Percentiles rank a stretch among this genome's conserved stretches.
Conservation (phyloP, 2,113 vertebrate species). For the Gambusia holbrooki region DNA sequence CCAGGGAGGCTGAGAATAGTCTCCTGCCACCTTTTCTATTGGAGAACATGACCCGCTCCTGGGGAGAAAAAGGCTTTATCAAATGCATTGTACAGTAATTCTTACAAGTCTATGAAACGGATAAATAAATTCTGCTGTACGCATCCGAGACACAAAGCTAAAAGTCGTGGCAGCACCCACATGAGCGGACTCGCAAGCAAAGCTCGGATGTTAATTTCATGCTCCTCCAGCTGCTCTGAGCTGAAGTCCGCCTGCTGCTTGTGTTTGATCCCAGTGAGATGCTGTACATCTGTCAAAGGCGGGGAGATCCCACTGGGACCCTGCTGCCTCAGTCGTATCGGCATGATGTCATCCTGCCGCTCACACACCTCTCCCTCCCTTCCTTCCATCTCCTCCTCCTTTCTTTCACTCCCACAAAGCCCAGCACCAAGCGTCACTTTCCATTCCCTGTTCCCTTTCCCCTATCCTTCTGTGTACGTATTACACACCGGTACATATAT, state of each 20-base stretch:
- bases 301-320: conserved; percentile 62
- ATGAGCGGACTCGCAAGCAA: conserved; percentile 1
- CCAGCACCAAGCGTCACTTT: conserved; percentile 3
- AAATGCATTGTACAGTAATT: no score
- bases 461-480: background rate
- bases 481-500: background rate
- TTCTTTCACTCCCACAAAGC: conserved; percentile 11
- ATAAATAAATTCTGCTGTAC: background rate
- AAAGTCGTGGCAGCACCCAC: conserved; percentile 18
- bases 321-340: conserved; percentile 36
- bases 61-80: no score
- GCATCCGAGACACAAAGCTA: no score
- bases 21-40: background rate
- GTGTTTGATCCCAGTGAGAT: conserved; percentile 69
- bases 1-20: background rate
- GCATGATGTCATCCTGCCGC: conserved; percentile 60
- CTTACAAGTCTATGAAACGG: background rate
- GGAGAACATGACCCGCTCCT: background rate
- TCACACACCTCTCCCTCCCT: conserved; percentile 17
- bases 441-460: background rate
- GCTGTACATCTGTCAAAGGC: conserved; percentile 60
- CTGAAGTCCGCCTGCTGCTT: conserved; percentile 57
- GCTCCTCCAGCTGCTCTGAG: conserved; percentile 59
- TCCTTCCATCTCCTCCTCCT: background rate
- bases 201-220: conserved; percentile 58